Base-by-base conservation (phyloP, 1,140 invertebrate genomes). In the Drosophila funebris region DNA sequence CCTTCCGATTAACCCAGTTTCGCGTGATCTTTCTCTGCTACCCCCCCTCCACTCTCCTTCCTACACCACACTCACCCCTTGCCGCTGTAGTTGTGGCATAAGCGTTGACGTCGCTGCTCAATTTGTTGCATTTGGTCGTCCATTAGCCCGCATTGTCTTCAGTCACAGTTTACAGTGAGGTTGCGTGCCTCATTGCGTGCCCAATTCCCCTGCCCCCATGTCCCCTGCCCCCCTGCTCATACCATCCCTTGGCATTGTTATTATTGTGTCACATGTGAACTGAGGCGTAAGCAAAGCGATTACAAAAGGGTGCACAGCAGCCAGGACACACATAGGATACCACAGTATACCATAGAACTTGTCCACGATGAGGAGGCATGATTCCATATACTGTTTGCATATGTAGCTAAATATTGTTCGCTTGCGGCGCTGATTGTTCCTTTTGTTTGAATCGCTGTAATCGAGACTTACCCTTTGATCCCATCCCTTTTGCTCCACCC, bases 201-300 rank as follows among this genome's bases (percentile, higher is more conserved):
- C 27, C 41, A 22, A 16, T 27, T 14, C 41, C 18, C 24, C 24
- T 14, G 46, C 5, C 37, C 29, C 29, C 13, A 1, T 27, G 24
- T 11, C 8, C 9, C 16, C 20, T 44, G 7, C 0, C 27, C 1
- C 27, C n/a, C 13, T 27, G 8, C n/a, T 3, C 9, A 1, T n/a
- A n/a, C n/a, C n/a, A n/a, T n/a, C 6, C 18, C 7, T 11, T 24
- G 14, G 54, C 43, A 58, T 83, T 89, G 72, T 77, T 85, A 89
- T 85, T 85, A 90, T 90, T 68, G 82, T 87, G 89, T 90, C 89
- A 90, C 89, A 90, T 90, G 89, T 90, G 83, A 80, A 90, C 70
- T 79, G 72, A 90, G 76, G 78, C 89, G 76, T 90, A 72, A 90
- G 71, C 71, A 31, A 90, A 73, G 73, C 76, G 83, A 89, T 88